Evolutionary conservation across 1,140 invertebrate genomes (phyloP), one percentile per base, ranked within the genome.

Genomic region (Telenomus remus): DNA sequence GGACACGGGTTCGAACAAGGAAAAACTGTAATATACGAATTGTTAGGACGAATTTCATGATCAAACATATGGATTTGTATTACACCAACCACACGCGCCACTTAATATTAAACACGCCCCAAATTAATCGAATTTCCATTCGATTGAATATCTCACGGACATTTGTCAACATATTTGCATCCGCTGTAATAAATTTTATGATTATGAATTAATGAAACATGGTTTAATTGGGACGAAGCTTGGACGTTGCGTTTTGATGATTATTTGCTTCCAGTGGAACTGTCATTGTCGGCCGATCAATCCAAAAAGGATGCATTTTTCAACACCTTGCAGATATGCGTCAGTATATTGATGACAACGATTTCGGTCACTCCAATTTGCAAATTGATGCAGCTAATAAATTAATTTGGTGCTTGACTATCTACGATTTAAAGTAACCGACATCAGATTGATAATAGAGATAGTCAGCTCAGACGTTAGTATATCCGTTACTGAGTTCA

Each of bases 401-500:
- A 65, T 49, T 51, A 44, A 47, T 76, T 55, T 51, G 63, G 71
- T 53, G 39, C 43, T 14, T 19, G 47, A 57, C 63, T 71, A 68
- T 71, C 57, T 66, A 64, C 63, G 63, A 63, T 66, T 76, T 56
- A 65, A 70, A 76, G 46, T 70, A 76, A 68, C 49, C 43, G 77
- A 77, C 68, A 50, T 78, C 43, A 61, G 80, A 82, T 80, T 82
- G 80, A 80, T 82, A 78, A 61, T 57, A 77, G 65, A 59, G 60
- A 53, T 61, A 69, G 57, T 39, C 37, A 54, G 64, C 54, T 76
- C 71, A 71, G 74, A 66, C 47, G 53, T 39, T 15, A 43, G 57
- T 68, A 60, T 72, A 77, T 77, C 57, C 63, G 57, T 77, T 68
- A 77, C 74, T 47, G 56, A 54, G 57, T 77, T 71, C 68, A 59